Percentiles rank a stretch among this genome's conserved stretches.
Conservation (phyloP, 2,888 invertebrate genomes). For the Amblyjoppa fuscipennis region DNA sequence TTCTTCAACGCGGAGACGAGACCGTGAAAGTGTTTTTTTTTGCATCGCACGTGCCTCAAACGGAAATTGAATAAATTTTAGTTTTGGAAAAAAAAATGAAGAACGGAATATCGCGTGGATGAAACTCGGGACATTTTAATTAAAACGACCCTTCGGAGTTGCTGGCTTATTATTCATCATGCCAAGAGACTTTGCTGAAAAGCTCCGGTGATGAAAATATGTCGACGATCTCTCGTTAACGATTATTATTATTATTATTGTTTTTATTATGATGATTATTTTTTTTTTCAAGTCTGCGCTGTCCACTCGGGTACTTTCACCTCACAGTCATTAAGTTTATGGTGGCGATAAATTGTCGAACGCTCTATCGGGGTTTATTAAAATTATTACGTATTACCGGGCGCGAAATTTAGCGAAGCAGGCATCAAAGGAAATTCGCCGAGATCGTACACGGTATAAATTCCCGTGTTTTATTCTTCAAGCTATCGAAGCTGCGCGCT, state of each 20-base stretch:
- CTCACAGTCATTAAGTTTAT: constrained; percentile 58
- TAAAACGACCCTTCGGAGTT: not conserved
- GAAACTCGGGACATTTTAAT: constrained; percentile 29
- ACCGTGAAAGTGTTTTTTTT: constrained; percentile 4
- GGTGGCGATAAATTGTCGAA: constrained; percentile 61
- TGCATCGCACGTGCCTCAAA: not conserved
- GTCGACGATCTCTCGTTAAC: constrained; percentile 31
- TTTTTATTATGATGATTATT: not conserved
- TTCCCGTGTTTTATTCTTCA: constrained; percentile 18
- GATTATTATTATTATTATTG: not conserved
- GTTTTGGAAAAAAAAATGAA: not conserved
- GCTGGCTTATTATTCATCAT: not conserved
- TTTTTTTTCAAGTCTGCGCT: constrained; percentile 15
- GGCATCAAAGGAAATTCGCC: constrained; percentile 33
- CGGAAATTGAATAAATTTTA: constrained; percentile 39
- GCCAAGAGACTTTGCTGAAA: not conserved
- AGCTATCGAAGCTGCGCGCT: constrained; percentile 45
- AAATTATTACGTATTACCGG: constrained; percentile 41
- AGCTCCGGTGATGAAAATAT: constrained; percentile 4
- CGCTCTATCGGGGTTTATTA: constrained; percentile 46
- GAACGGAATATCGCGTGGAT: not conserved
- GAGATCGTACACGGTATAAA: not conserved
- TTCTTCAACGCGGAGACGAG: constrained; percentile 15
- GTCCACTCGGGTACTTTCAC: constrained; percentile 53
- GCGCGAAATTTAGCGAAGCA: constrained; percentile 39